Base-by-base conservation (phyloP, 2,888 invertebrate genomes). In the Mythimna vitellina region DNA sequence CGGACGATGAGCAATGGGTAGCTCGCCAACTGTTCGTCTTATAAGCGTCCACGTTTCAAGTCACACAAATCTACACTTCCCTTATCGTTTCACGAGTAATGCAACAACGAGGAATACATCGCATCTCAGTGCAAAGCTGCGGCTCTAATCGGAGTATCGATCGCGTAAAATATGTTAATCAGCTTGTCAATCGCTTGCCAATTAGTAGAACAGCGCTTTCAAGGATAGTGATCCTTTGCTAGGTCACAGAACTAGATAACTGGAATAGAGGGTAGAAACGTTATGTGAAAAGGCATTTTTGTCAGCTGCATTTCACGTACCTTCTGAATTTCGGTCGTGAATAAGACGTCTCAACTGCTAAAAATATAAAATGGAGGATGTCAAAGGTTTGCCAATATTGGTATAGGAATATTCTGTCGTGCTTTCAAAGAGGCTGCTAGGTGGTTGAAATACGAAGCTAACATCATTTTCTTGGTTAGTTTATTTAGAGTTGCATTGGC, bases 161-260 rank as follows among this genome's bases (percentile, higher is more conserved):
- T 78, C 53, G 51, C 42, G 70, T 71, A 32, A 22, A 62, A 65
- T 76, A 76, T 76, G 78, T 72, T 76, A 73, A 78, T 25, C 73
- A 73, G 46, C 57, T 72, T 64, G 76, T 78, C 76, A 73, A 76
- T 78, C 66, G 76, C 66, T 76, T 66, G 53, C 49, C 73, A 76
- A 73, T 76, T 76, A 78, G 76, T 62, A n/a, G 25, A 58, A 46
- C 49, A 76, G 51, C 38, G 69, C 63, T 63, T 63, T 64, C 72
- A 76, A 76, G 65, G 72, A 78, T 62, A 65, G 32, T 35, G 14
- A 77, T 72, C 61, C 65, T 65, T 57, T 35, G 58, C 54, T 56
- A 0, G 9, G 29, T 38, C 42, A 17, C 2, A 32, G 57, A 53
- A 57, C 22, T 62, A 62, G 22, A 63, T 25, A 25, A 54, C 62